phyloP scores from a whole-genome alignment of 2,113 vertebrate genomes.

The Coreoperca whiteheadi region DNA sequence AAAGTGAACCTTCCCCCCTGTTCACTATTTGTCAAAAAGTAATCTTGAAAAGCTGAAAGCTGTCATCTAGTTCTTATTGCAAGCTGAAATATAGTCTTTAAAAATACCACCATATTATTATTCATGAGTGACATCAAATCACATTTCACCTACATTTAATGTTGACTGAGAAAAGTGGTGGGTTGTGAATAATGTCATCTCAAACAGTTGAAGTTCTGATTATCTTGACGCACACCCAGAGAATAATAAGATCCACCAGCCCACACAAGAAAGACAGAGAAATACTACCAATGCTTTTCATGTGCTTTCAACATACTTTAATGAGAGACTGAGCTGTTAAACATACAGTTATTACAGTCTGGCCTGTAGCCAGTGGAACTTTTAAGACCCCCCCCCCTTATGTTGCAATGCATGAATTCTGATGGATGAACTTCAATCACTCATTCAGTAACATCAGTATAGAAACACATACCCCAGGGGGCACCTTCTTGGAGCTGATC shows the following conservation, averaged over 20 bases:
- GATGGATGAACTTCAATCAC: constrained; percentile 69
- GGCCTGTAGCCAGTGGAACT: constrained; percentile 28
- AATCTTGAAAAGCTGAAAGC: constrained; percentile 53
- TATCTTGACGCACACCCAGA: constrained; percentile 29
- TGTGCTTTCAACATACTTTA: constrained; percentile 52
- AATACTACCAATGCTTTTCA: constrained; percentile 35
- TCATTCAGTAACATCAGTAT: constrained; percentile 37
- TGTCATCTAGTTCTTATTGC: constrained; percentile 46
- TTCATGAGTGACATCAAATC: constrained; percentile 58
- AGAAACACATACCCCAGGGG: constrained; percentile 43
- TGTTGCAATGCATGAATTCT: constrained; percentile 17
- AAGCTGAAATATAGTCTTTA: constrained; percentile 52
- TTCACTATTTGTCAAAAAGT: constrained; percentile 65
- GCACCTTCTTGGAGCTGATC: constrained; percentile 41
- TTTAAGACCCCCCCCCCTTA: constrained; percentile 31
- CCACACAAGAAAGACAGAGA: constrained; percentile 10
- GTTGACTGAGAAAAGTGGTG: constrained; percentile 51
- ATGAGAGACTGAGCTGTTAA: constrained; percentile 46
- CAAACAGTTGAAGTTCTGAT: constrained; percentile 42
- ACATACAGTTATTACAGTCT: constrained; percentile 40
- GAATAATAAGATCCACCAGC: constrained; percentile 43
- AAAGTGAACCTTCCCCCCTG: constrained; percentile 11
- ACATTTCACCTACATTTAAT: constrained; percentile 54
- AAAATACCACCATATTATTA: constrained; percentile 61
- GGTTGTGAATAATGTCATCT: constrained; percentile 53